Evolutionary conservation across 35 echinoderm and acorn worm species (phyloP).

Genomic region (Lytechinus variegatus): DNA sequence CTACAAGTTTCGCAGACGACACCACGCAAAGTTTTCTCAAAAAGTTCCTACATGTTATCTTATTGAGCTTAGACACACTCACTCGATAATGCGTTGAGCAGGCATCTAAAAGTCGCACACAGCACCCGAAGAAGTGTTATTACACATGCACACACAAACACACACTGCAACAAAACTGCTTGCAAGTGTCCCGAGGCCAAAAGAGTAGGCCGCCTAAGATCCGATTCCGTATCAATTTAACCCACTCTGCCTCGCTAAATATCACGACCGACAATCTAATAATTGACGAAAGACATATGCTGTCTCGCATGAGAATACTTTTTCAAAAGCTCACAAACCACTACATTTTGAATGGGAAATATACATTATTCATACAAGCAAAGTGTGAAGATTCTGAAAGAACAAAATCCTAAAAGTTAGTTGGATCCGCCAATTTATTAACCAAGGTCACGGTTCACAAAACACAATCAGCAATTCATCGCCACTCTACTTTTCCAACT

Average conservation of each 20-base stretch:
- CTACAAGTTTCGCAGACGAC: not conserved
- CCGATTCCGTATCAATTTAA: constrained; percentile 12
- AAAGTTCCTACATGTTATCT: constrained; percentile 19
- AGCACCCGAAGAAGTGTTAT: not conserved
- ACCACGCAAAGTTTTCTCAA: not conserved
- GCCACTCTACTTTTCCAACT: not conserved
- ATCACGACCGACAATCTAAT: not conserved
- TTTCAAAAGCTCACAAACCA: not conserved
- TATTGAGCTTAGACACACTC: constrained; percentile 17
- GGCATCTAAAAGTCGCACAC: constrained; percentile 11
- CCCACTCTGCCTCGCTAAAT: not conserved
- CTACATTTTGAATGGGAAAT: not conserved
- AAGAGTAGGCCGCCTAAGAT: constrained; percentile 20
- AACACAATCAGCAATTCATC: constrained; percentile 35
- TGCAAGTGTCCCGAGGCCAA: constrained; percentile 27
- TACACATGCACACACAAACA: not conserved
- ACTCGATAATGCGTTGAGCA: not conserved
- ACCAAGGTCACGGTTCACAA: constrained; percentile 34
- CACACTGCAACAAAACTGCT: not conserved
- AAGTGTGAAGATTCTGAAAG: not conserved
- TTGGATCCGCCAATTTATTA: constrained; percentile 4
- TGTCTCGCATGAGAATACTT: not conserved
- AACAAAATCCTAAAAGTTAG: not conserved
- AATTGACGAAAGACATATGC: constrained; percentile 18
- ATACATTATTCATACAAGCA: not conserved